These are phyloP conservation scores for Arothron firmamentum DNA, from an alignment of 2,113 vertebrate genomes.

Conservation along the genomic window DNA sequence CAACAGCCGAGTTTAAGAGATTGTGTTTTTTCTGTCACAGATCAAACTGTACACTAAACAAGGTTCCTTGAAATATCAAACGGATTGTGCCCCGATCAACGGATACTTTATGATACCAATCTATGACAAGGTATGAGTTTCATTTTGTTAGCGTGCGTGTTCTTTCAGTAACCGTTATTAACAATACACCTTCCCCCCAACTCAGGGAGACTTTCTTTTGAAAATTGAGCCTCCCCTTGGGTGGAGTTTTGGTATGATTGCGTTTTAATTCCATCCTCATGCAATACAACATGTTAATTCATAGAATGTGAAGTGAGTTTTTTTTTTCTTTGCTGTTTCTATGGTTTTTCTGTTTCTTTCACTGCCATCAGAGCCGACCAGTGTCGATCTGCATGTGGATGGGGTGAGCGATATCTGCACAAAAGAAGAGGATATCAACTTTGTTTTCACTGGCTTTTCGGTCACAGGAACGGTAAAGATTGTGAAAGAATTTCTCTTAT, in stretches of 20 bases:
- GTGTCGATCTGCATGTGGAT: slow-evolving; percentile 91
- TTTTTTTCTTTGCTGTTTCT: neutral
- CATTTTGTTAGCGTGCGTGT: accelerated
- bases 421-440: slow-evolving; percentile 96
- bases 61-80: slow-evolving; percentile 97
- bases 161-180: neutral
- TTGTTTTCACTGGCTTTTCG: slow-evolving; percentile 95
- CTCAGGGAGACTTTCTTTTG: slow-evolving; percentile 94
- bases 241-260: slow-evolving; percentile 94
- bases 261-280: neutral
- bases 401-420: slow-evolving; percentile 94
- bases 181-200: neutral
- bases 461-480: slow-evolving; percentile 86
- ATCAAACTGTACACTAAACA: slow-evolving; percentile 97
- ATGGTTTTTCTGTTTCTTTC: neutral
- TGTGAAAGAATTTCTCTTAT: neutral
- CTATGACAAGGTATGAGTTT: slow-evolving; percentile 88
- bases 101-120: slow-evolving; percentile 99
- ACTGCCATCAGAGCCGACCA: slow-evolving; percentile 82
- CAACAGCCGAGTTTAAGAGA: too few relatives aligned
- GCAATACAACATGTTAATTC: neutral
- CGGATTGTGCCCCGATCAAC: slow-evolving; percentile 96
- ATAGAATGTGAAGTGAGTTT: neutral
- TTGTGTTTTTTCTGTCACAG: slow-evolving; percentile 58
- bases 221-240: slow-evolving; percentile 97